A percentile compares a stretch with the other conserved stretches of the same genome.
Conservation (phyloP, 2,113 vertebrate genomes). For the Typhlomys cinereus region DNA sequence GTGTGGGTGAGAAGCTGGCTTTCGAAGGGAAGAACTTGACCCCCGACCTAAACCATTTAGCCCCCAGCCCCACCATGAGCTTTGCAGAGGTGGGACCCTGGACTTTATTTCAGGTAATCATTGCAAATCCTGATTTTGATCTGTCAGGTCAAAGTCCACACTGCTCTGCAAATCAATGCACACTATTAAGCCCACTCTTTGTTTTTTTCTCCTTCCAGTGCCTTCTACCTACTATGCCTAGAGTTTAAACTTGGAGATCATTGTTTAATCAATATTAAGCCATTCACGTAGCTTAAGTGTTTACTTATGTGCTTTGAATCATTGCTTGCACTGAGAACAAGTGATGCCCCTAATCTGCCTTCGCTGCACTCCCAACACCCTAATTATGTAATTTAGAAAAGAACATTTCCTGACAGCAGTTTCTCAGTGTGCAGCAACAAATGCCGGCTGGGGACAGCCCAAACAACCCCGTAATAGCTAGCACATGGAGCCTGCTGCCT, state of each 20-base stretch:
- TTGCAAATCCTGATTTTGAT: conserved; percentile 78
- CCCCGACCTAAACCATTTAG: conserved; percentile 55
- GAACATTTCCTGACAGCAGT: conserved; percentile 86
- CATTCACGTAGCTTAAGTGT: conserved; percentile 79
- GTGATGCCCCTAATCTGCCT: conserved; percentile 84
- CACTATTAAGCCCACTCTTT: conserved; percentile 61
- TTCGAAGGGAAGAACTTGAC: conserved; percentile 75
- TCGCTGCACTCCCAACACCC: conserved; percentile 77
- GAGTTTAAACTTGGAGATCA: conserved; percentile 77
- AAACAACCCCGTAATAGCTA: conserved; percentile 86
- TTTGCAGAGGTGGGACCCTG: conserved; percentile 54
- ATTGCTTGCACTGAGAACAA: conserved; percentile 77
- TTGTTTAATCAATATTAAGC: conserved; percentile 83
- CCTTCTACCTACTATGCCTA: conserved; percentile 72
- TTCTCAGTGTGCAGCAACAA: conserved; percentile 80
- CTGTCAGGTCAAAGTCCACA: conserved; percentile 66
- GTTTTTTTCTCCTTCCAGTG: conserved; percentile 70
- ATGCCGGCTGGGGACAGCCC: conserved; percentile 75
- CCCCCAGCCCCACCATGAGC: conserved; percentile 38
- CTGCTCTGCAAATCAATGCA: conserved; percentile 67
- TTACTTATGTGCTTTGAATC: conserved; percentile 86
- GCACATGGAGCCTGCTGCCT: conserved; percentile 83
- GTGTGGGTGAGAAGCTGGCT: conserved; percentile 70
- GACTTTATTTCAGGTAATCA: conserved; percentile 76
- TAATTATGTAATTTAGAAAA: conserved; percentile 86